Conservation (phyloP, 2,113 vertebrate genomes). For the Psittacus erithacus region DNA sequence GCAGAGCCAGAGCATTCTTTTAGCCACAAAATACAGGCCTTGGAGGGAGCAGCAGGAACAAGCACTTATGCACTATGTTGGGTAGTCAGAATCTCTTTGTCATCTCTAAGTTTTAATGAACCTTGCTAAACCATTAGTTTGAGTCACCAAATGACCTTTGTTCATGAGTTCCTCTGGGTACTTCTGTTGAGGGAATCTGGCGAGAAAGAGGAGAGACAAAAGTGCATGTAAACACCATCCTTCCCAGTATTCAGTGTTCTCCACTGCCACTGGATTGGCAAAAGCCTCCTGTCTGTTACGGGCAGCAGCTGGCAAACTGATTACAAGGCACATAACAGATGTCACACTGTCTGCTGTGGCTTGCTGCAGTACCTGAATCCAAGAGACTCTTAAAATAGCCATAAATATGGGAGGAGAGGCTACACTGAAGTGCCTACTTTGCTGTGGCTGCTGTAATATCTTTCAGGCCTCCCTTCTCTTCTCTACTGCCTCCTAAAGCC, state of each 20-base stretch:
- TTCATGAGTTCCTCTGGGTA: not conserved
- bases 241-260: not conserved
- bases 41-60: not conserved
- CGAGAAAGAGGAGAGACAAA: not conserved
- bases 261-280: not conserved
- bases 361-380: not conserved
- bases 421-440: not conserved
- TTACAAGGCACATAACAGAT: not conserved
- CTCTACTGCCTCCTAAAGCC: slow-evolving; percentile 1
- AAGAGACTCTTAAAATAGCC: not conserved
- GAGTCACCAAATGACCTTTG: not conserved
- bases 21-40: not conserved
- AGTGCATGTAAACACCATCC: not conserved
- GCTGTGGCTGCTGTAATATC: slow-evolving; percentile 16
- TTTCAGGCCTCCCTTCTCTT: not conserved
- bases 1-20: not conserved
- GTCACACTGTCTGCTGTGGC: not conserved
- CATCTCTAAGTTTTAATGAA: not conserved
- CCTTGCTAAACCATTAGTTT: not conserved
- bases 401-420: not conserved
- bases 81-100: not conserved
- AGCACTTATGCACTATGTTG: not conserved
- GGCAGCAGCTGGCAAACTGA: not conserved
- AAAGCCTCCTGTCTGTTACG: not conserved
- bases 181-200: not conserved